These are phyloP conservation scores for Tadarida brasiliensis DNA, from an alignment of 2,797 vertebrate genomes.

Conservation along the genomic window DNA sequence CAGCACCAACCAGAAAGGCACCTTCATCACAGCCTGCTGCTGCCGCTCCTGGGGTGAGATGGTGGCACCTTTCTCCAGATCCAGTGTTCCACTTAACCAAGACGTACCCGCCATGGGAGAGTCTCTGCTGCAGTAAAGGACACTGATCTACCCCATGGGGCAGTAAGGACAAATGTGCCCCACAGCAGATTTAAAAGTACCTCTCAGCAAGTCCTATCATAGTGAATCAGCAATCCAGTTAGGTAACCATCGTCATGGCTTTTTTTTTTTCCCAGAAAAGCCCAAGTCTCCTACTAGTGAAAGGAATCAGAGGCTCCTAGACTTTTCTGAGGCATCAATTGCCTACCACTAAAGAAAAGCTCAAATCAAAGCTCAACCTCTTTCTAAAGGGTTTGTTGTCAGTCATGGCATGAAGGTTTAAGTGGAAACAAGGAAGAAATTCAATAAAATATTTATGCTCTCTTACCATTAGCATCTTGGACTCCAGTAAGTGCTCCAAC, in stretches of 20 bases:
- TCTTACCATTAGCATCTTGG: constrained; percentile 97
- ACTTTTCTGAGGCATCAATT: constrained; percentile 39
- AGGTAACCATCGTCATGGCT: not conserved
- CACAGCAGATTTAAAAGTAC: not conserved
- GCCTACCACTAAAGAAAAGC: constrained; percentile 57
- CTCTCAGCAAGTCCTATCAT: constrained; percentile 21
- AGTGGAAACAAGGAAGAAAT: constrained; percentile 71
- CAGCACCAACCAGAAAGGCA: not conserved
- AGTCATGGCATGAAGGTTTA: constrained; percentile 65
- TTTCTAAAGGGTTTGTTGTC: constrained; percentile 57
- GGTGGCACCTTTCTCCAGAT: not conserved
- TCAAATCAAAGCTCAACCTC: constrained; percentile 61
- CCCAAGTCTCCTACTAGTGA: constrained; percentile 16
- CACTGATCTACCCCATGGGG: not conserved
- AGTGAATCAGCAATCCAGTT: constrained; percentile 45
- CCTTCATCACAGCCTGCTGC: not conserved
- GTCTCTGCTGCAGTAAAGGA: not conserved
- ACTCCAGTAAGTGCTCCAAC: constrained; percentile 98
- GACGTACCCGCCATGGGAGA: accelerated
- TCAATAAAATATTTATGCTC: constrained; percentile 66
- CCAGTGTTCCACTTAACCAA: not conserved
- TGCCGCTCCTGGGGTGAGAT: not conserved
- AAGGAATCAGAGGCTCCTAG: constrained; percentile 35
- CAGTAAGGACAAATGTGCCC: not conserved
- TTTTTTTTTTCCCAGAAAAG: not conserved